Base-by-base conservation (phyloP, 2,797 vertebrate genomes). In the Setipinna tenuifilis region DNA sequence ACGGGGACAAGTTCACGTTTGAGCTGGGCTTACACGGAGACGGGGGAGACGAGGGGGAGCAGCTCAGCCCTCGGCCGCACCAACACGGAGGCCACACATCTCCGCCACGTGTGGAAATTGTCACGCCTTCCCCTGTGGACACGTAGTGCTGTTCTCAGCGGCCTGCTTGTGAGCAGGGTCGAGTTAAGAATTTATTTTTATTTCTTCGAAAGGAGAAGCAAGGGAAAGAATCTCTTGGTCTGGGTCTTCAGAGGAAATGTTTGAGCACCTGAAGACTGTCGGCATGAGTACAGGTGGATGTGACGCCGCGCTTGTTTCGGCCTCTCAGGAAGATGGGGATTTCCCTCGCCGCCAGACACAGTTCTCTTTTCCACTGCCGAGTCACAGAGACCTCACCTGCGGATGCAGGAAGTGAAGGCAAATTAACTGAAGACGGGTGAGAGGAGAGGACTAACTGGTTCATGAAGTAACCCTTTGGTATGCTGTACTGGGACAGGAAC, bases 1-100 rank as follows among this genome's bases (percentile, higher is more conserved):
- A 92, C 81, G 94, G 93, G n/a, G 97, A 95, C 88, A 99, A 98
- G 91, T 99, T 99, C 92, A 96, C 98, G 31, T 99, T 99, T 7
- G 98, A 99, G 90, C 94, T 98, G 88, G 97, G 97, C 0, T 93
- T 97, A 82, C 97, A 97, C 57, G 96, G 96, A 88, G 94, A 95
- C 58, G 92, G 85, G 44, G 95, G 96, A 1, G 92, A 93, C 0
- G 95, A 97, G 41, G 94, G 93, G 87, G 92, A 95, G 0, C 88
- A 91, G 46, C 96, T 95, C 44, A 96, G 96, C 11, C 87, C 89
- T 21, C 89, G 93, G 0, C 88, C 83, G 90, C 95, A 95, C 83
- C 95, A 96, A 81, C 86, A 90, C 17, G 54, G 82, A 78, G 84
- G 48, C 85, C 6, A 87, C 87, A 83, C 86, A 11, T 35, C 87